Conservation (phyloP, 2,113 vertebrate genomes). For the Pantherophis guttatus region DNA sequence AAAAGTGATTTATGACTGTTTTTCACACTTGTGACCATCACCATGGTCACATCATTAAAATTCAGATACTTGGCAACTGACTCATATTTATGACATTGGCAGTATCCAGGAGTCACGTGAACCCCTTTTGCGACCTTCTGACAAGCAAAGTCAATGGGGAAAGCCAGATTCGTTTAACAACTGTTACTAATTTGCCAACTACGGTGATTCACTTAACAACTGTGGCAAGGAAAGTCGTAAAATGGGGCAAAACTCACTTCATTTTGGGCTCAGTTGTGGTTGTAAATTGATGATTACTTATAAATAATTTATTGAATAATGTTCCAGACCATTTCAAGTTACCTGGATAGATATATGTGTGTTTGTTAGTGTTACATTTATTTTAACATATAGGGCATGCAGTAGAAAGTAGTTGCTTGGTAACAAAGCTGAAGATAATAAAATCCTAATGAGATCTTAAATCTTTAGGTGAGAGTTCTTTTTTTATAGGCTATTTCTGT, state of each 20-base stretch:
- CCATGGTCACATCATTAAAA: neutral
- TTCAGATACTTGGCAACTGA: neutral
- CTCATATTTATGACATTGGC: neutral
- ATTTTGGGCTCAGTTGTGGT: neutral
- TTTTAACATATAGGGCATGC: neutral
- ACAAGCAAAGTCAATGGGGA: neutral
- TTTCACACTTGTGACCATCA: neutral
- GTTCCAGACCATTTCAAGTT: neutral
- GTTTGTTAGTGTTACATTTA: neutral
- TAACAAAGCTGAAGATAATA: neutral
- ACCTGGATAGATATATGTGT: neutral
- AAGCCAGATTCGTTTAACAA: neutral
- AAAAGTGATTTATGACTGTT: neutral
- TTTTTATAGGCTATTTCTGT: neutral
- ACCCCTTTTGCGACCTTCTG: neutral
- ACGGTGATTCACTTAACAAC: neutral
- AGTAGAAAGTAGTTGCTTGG: neutral
- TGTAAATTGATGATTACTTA: neutral
- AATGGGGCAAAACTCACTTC: neutral
- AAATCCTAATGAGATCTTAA: neutral
- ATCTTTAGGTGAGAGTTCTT: neutral
- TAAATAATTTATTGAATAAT: neutral
- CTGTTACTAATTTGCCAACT: neutral
- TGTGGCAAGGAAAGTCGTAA: neutral
- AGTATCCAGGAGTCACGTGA: neutral